Evolutionary conservation across 2,888 invertebrate genomes (phyloP), one percentile per base, ranked within the genome.

Genomic region (Fabriciana adippe): DNA sequence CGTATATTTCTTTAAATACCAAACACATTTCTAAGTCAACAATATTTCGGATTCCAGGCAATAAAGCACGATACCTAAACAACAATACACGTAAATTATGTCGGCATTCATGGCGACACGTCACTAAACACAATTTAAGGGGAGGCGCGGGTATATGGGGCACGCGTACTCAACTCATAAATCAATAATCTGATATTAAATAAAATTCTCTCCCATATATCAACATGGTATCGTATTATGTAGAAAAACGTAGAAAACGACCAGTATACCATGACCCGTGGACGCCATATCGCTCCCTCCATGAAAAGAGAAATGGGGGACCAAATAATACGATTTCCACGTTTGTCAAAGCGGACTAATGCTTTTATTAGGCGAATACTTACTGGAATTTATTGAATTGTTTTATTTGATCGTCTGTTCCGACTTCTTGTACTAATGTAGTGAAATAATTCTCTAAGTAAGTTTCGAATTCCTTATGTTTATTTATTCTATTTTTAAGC

Each of bases 151-250:
- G 72, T 80, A 81, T 79, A 80, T 79, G 84, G 80, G 75, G 73
- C 76, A 79, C 78, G 76, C 78, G 73, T 79, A 78, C 77, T 77
- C 56, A 68, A 78, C 79, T 81, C 76, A 90, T 90, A 90, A 90
- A 90, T 90, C 90, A 89, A 90, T 90, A 88, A 82, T 79, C 79
- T 81, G 81, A 87, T 90, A 90, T 90, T 89, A 88, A 89, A 90
- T 90, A 89, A 89, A 88, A 87, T 86, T 84, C 82, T 83, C 81
- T 79, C 73, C 78, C 84, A 83, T 88, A 87, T 87, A 88, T 89
- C 86, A 85, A 83, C 74, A 76, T 75, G 77, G 78, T 76, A 75
- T 72, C 70, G 79, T 79, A 82, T 80, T 81, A 82, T 83, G 78
- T 80, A 80, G 80, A 84, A 83, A 84, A 85, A 84, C 79, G 82